Percentiles rank a stretch among this genome's conserved stretches.
These are phyloP conservation scores for Anguilla marmorata DNA, from an alignment of 2,797 vertebrate species.

Conservation along the genomic window DNA sequence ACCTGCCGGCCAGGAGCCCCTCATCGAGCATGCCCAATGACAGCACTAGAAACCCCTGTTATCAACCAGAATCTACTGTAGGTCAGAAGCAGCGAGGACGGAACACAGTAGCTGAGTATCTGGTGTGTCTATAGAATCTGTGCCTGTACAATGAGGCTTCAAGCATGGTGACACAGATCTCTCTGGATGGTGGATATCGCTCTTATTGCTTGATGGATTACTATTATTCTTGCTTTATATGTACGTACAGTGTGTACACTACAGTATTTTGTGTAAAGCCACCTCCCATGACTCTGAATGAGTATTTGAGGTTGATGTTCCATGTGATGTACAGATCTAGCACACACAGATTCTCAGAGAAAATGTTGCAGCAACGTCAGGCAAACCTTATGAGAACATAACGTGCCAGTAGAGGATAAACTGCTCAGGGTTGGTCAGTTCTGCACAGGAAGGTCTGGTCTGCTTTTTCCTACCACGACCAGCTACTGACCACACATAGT, in stretches of 20 bases:
- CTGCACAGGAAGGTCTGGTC: neutral
- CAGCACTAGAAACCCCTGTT: neutral
- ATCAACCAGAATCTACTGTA: neutral
- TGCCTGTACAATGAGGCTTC: neutral
- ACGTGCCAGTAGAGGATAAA: neutral
- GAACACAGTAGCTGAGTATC: neutral
- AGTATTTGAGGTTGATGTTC: neutral
- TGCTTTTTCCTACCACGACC: neutral
- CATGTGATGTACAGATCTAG: neutral
- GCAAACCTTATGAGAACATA: neutral
- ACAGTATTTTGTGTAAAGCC: constrained; percentile 33
- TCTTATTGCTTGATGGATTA: constrained; percentile 2
- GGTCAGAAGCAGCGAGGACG: neutral
- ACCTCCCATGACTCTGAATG: neutral
- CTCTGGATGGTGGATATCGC: neutral
- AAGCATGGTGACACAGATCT: neutral
- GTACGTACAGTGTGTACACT: constrained; percentile 32
- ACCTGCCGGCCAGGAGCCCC: no score
- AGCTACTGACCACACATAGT: neutral
- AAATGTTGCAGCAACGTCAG: neutral
- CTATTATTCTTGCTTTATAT: constrained; percentile 23
- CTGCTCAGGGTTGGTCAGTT: neutral
- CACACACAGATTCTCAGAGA: neutral
- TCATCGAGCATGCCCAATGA: neutral
- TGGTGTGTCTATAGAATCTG: neutral